Evolutionary conservation across 2,888 invertebrate genomes (phyloP).

Genomic region (Sinodicranocentrus sp.): DNA sequence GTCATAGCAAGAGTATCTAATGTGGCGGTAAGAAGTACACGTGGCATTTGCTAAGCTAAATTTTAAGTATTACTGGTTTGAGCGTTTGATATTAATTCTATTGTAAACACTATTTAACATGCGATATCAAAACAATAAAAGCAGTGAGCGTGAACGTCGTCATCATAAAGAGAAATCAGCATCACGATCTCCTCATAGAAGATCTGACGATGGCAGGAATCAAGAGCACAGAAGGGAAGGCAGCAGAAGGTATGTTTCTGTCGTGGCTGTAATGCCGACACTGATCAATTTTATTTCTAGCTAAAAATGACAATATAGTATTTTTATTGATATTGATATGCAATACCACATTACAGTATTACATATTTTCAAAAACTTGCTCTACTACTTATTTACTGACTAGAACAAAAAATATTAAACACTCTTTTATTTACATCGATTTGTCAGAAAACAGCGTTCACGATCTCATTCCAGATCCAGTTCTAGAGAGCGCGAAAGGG

Average conservation of each 20-base stretch:
- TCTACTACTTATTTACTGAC: background rate
- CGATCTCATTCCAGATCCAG: slow-evolving; percentile 73
- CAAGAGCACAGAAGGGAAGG: slow-evolving; percentile 71
- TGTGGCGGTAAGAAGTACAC: no score
- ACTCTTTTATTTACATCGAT: slow-evolving; percentile 67
- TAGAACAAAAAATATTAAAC: background rate
- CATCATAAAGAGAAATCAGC: slow-evolving; percentile 47
- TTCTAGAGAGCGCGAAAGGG: slow-evolving; percentile 77
- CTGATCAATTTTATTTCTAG: no score
- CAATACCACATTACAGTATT: background rate
- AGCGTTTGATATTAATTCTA: no score
- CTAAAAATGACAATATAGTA: no score
- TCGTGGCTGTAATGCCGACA: no score
- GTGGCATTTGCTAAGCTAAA: no score
- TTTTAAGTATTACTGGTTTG: no score
- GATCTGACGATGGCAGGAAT: slow-evolving; percentile 71
- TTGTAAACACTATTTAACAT: slow-evolving; percentile 34
- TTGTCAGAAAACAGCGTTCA: slow-evolving; percentile 66
- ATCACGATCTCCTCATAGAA: slow-evolving; percentile 63
- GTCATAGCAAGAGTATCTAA: no score
- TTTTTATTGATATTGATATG: background rate
- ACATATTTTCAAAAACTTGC: background rate
- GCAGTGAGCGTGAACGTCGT: slow-evolving; percentile 50
- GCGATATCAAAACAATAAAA: slow-evolving; percentile 43
- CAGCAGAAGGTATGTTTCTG: slow-evolving; percentile 74